Evolutionary conservation across 2,797 vertebrate genomes (phyloP).

Genomic region (Lophius americanus): DNA sequence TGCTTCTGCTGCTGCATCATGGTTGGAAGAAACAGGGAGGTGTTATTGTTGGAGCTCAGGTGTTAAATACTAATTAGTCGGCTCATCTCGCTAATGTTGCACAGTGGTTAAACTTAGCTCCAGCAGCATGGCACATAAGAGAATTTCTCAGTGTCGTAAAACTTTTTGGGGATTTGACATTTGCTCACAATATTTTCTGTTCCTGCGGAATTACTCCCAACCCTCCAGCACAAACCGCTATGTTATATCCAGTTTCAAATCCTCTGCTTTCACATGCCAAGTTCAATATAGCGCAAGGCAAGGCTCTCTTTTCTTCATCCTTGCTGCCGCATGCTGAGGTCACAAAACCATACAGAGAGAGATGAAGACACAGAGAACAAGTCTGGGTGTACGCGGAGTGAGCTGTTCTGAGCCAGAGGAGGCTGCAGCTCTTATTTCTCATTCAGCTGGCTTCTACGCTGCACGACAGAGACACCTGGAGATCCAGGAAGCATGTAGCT

Average conservation of each 20-base stretch:
- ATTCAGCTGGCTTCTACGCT: conserved; percentile 13
- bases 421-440: conserved; percentile 47
- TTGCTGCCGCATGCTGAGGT: conserved; percentile 30
- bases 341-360: conserved; percentile 47
- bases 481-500: conserved; percentile 33
- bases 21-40: conserved; percentile 30
- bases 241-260: conserved; percentile 32
- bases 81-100: conserved; percentile 52
- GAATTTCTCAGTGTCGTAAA: conserved; percentile 11
- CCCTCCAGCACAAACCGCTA: conserved; percentile 10
- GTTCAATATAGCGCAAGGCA: conserved; percentile 46
- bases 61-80: conserved; percentile 65
- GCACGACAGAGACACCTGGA: conserved; percentile 37
- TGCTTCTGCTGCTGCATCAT: conserved; percentile 27
- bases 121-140: conserved; percentile 10
- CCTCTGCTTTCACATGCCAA: conserved; percentile 42
- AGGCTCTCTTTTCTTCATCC: conserved; percentile 44
- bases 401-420: conserved; percentile 39
- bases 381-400: conserved; percentile 34
- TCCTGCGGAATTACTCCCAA: conserved; percentile 22
- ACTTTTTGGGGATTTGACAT: conserved; percentile 27
- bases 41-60: conserved; percentile 52
- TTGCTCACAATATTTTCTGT: conserved; percentile 29
- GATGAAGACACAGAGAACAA: conserved; percentile 53
- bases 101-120: conserved; percentile 36